Evolutionary conservation across 2,888 invertebrate species (phyloP), one percentile per base, ranked within the genome.

Genomic region (Euzetes globulus): DNA sequence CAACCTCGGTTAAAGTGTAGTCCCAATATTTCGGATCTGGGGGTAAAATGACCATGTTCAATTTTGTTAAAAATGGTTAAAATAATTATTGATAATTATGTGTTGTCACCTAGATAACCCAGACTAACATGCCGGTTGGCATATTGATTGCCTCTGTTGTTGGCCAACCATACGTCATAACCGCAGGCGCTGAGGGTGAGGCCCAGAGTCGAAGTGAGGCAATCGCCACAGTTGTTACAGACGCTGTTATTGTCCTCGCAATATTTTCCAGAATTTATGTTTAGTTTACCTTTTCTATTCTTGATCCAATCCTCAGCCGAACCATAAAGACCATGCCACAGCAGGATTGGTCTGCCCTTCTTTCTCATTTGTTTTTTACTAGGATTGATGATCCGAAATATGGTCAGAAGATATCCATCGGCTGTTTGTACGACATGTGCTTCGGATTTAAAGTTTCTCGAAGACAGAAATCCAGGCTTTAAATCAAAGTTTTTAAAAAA

Each of bases 351-450:
- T n/a, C 58, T 71, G 1, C 29, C 29, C 15, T 58, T 60, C 29
- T 29, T 7, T 15, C 13, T 13, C 0, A 9, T 17, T 5, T 15
- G 33, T 22, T 37, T 15, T 4, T 47, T 22, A 25, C 11, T 25
- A 11, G 70, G 70, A 41, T 74, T 74, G 19, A 74, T n/a, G 1
- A 74, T 71, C 1, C 74, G 71, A 50, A 74, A 74, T 0, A 74
- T 41, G 1, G 11, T 19, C 27, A 71, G 45, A 71, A 58, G 29
- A 63, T 74, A 74, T 11, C 74, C 74, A 22, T 74, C 74, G 5
- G 17, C 55, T 22, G 74, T 74, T 9, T 55, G 58, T 4, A 71
- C 71, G 15, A 6, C 2, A 72, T 74, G 71, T 47, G 29, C 7
- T 37, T 74, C 74, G 0, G 11, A 52, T 19, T 25, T 11, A 27